These are phyloP conservation scores for Micromys minutus DNA, from an alignment of 2,113 vertebrate genomes.

Conservation along the genomic window DNA sequence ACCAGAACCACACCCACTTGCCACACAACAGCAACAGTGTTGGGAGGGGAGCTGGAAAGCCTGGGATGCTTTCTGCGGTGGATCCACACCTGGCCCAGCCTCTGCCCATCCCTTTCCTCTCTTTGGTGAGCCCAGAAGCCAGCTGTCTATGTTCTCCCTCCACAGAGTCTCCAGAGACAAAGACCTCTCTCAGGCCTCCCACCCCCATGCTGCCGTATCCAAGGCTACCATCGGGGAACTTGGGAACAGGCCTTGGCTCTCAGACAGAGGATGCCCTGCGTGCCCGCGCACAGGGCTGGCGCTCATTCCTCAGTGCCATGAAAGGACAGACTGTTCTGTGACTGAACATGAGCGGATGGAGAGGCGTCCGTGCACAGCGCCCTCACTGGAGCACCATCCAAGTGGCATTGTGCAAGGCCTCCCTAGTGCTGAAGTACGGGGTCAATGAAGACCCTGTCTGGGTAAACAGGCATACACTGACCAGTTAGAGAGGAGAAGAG, in stretches of 20 bases:
- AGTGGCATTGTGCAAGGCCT: constrained; percentile 42
- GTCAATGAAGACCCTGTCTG: constrained; percentile 65
- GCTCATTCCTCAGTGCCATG: constrained; percentile 62
- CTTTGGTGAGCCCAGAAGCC: constrained; percentile 39
- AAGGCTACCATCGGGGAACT: constrained; percentile 73
- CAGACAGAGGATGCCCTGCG: constrained; percentile 73
- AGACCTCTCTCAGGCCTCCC: constrained; percentile 73
- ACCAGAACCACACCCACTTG: background rate
- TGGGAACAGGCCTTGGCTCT: constrained; percentile 68
- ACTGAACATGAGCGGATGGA: constrained; percentile 53
- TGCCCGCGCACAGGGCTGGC: constrained; percentile 53
- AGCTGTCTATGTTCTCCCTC: constrained; percentile 43
- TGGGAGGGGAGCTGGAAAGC: background rate
- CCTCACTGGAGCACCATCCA: background rate
- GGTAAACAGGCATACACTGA: constrained; percentile 33
- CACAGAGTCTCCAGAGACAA: constrained; percentile 67
- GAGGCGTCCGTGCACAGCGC: background rate
- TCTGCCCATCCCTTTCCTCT: constrained; percentile 6
- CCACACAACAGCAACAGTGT: background rate
- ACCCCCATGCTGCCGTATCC: constrained; percentile 69
- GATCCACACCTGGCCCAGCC: background rate
- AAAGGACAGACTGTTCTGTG: constrained; percentile 78
- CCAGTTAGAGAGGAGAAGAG: background rate
- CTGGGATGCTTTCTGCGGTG: background rate
- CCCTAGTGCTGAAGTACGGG: background rate